phyloP scores from a whole-genome alignment of 2,888 invertebrate species.

The Laothoe populi region DNA sequence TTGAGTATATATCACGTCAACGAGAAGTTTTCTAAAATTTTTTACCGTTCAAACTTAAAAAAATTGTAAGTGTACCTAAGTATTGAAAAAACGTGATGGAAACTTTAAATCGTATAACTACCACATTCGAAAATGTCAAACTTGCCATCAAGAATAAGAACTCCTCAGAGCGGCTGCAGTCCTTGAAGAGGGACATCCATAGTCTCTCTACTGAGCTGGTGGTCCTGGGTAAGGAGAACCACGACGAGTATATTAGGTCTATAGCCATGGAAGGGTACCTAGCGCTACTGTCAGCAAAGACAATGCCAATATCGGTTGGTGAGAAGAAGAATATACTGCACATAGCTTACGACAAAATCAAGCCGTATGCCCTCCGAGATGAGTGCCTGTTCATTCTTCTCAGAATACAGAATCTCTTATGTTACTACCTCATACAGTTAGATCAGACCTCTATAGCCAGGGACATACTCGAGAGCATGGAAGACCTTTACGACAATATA shows the following conservation, averaged over 20 bases:
- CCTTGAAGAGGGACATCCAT: constrained; percentile 67
- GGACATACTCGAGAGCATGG: constrained; percentile 79
- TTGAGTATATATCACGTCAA: constrained; percentile 8
- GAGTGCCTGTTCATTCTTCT: constrained; percentile 82
- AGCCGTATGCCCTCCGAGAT: constrained; percentile 58
- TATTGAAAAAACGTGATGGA: constrained; percentile 59
- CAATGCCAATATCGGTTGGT: constrained; percentile 60
- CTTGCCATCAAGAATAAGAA: constrained; percentile 63
- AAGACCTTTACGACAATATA: constrained; percentile 72
- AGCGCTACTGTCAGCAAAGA: constrained; percentile 68
- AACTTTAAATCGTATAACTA: constrained; percentile 61
- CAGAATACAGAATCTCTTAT: constrained; percentile 84
- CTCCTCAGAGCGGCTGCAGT: constrained; percentile 58
- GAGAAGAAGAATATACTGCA: constrained; percentile 70
- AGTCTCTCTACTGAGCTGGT: constrained; percentile 61
- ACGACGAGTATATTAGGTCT: constrained; percentile 63
- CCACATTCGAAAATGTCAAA: constrained; percentile 66
- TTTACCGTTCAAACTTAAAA: constrained; percentile 27
- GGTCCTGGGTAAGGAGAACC: constrained; percentile 68
- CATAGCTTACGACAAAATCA: constrained; percentile 65
- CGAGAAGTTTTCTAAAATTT: not conserved
- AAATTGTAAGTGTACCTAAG: constrained; percentile 42
- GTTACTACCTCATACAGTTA: constrained; percentile 83
- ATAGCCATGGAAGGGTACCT: constrained; percentile 77
- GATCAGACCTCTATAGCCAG: constrained; percentile 75